Conservation (phyloP, 2,888 invertebrate species). For the Pristionchus japonicus region DNA sequence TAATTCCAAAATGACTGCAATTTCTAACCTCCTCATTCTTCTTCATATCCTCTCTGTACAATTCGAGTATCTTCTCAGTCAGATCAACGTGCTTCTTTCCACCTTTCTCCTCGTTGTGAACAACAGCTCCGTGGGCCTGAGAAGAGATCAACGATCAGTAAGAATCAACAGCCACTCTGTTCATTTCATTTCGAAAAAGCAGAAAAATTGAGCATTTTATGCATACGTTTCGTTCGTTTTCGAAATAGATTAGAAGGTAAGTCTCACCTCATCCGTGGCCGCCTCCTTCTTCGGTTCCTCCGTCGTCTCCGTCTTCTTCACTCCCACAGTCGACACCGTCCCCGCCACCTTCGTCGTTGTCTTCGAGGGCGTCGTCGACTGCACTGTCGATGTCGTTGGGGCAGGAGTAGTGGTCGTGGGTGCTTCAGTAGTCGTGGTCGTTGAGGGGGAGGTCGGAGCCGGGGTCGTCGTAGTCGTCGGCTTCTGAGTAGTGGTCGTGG, state of each 20-base stretch:
- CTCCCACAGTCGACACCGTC: not conserved
- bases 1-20: not conserved
- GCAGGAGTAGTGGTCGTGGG: not conserved
- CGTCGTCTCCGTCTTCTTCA: not conserved
- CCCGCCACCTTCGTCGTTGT: constrained; percentile 32
- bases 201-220: not conserved
- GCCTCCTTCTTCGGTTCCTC: constrained; percentile 29
- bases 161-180: not conserved
- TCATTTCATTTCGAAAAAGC: not conserved
- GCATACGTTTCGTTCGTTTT: not conserved
- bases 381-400: not conserved
- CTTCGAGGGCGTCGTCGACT: not conserved
- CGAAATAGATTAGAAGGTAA: not conserved
- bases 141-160: not conserved
- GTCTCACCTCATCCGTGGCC: not conserved
- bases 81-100: constrained; percentile 38
- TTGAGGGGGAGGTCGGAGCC: not conserved
- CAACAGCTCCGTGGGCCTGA: constrained; percentile 20
- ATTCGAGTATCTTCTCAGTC: constrained; percentile 46
- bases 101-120: constrained; percentile 29
- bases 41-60: constrained; percentile 41
- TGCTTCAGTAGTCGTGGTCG: not conserved
- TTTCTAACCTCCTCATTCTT: not conserved
- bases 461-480: not conserved
- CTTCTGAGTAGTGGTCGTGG: not conserved